These are phyloP conservation scores for Nipponacmea schrenckii DNA, from an alignment of 2,888 invertebrate species.

Conservation along the genomic window DNA sequence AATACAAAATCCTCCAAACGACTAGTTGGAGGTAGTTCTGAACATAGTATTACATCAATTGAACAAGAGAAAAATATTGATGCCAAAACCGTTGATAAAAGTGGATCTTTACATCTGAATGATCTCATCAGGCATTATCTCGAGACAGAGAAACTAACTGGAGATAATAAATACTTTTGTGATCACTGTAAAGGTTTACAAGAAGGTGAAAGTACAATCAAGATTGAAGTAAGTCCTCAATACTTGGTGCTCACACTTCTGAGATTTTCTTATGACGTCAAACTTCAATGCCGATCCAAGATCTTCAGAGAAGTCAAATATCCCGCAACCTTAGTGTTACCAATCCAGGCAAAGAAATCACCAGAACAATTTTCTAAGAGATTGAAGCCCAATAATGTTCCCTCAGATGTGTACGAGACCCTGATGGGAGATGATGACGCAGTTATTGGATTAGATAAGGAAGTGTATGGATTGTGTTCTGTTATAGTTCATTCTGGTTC, in stretches of 20 bases:
- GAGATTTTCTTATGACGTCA: slow-evolving; percentile 81
- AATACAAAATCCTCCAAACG: slow-evolving; percentile 26
- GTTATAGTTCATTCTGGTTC: slow-evolving; percentile 87
- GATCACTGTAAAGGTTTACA: slow-evolving; percentile 79
- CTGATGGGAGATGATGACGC: slow-evolving; percentile 25
- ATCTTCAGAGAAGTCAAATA: slow-evolving; percentile 71
- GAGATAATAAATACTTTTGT: slow-evolving; percentile 86
- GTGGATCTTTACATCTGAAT: slow-evolving; percentile 72
- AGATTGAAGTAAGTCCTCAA: slow-evolving; percentile 79
- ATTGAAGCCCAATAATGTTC: neutral
- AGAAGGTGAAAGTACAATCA: slow-evolving; percentile 80
- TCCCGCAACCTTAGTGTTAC: slow-evolving; percentile 62
- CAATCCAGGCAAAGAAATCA: slow-evolving; percentile 34
- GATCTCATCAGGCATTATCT: slow-evolving; percentile 81
- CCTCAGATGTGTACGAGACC: slow-evolving; percentile 10
- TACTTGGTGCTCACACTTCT: slow-evolving; percentile 84
- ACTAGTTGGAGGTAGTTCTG: slow-evolving; percentile 29
- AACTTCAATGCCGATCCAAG: slow-evolving; percentile 81
- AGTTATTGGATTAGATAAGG: slow-evolving; percentile 40
- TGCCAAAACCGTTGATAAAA: slow-evolving; percentile 7
- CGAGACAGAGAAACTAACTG: slow-evolving; percentile 80
- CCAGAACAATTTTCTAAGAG: too few species aligned
- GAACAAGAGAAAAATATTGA: slow-evolving; percentile 4
- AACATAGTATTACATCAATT: neutral
- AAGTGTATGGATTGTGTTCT: slow-evolving; percentile 80